A percentile compares a stretch with the other conserved stretches of the same genome.
Evolutionary conservation across 2,888 invertebrate species (phyloP).

Genomic region (Agrochola lychnidis): DNA sequence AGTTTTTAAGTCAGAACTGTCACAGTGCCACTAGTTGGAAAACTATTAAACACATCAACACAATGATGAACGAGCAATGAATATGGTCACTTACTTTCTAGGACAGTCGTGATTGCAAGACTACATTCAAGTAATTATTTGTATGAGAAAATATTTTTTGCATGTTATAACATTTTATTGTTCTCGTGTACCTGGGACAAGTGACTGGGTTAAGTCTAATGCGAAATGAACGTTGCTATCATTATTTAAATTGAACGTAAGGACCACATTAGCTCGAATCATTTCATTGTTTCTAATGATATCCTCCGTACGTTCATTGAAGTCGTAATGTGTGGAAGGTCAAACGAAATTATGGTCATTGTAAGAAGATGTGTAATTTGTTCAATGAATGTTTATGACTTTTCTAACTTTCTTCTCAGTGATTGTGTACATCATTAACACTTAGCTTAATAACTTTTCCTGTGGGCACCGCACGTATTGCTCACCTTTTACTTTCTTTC

Average conservation of each 20-base stretch:
- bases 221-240: conserved; percentile 37
- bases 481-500: conserved; percentile 43
- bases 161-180: conserved; percentile 60
- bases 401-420: conserved; percentile 58
- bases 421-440: conserved; percentile 38
- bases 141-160: conserved; percentile 74
- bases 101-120: conserved; percentile 74
- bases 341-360: conserved; percentile 52
- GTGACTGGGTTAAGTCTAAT: conserved; percentile 35
- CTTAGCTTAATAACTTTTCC: conserved; percentile 34
- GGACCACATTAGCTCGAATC: conserved; percentile 52
- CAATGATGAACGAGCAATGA: conserved; percentile 69
- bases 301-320: conserved; percentile 45
- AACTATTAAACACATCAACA: conserved; percentile 54
- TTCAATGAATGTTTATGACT: conserved; percentile 48
- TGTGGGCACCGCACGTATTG: conserved; percentile 24
- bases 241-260: conserved; percentile 59
- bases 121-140: conserved; percentile 69
- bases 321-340: conserved; percentile 49
- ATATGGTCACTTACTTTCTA: conserved; percentile 80
- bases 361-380: conserved; percentile 55
- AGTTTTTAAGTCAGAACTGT: conserved; percentile 29
- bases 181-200: conserved; percentile 43
- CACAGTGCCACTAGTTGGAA: conserved; percentile 50
- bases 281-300: conserved; percentile 57